Conservation (phyloP, 1,140 invertebrate species). For the Agrypnia vestita region DNA sequence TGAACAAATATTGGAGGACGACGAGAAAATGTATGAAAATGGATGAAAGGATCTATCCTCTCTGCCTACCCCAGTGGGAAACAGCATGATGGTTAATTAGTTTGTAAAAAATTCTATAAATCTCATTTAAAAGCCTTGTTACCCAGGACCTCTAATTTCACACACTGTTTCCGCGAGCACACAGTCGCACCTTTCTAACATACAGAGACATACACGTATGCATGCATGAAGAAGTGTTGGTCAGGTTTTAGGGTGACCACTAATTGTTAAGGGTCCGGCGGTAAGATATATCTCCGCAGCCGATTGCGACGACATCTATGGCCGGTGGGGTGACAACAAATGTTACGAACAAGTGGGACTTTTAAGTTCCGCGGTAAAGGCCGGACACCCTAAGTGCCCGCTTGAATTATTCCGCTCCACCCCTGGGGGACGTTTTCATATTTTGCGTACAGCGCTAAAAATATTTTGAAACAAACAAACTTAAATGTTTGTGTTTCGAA, state of each 20-base stretch:
- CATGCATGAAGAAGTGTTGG: slow-evolving; percentile 1
- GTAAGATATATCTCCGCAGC: slow-evolving; percentile 59
- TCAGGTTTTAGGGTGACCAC: slow-evolving; percentile 45
- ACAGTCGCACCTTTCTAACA: no score
- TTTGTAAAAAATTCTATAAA: no score
- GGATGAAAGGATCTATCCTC: no score
- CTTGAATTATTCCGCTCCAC: slow-evolving; percentile 20
- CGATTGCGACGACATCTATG: slow-evolving; percentile 60
- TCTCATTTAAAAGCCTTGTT: no score
- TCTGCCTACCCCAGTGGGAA: no score
- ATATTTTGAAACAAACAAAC: not conserved
- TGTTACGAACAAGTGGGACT: slow-evolving; percentile 42
- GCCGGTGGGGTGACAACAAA: slow-evolving; percentile 45
- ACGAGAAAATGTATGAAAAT: no score
- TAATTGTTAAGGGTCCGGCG: slow-evolving; percentile 55
- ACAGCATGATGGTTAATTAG: no score
- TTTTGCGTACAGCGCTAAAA: not conserved
- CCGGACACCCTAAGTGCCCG: slow-evolving; percentile 38
- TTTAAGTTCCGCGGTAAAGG: slow-evolving; percentile 37
- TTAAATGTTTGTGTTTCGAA: no score
- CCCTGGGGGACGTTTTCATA: not conserved
- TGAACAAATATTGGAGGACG: no score
- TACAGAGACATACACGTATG: not conserved
- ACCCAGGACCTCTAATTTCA: no score
- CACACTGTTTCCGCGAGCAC: no score